These are phyloP conservation scores for Epinotia nisella DNA, from an alignment of 2,888 invertebrate species.

Conservation along the genomic window DNA sequence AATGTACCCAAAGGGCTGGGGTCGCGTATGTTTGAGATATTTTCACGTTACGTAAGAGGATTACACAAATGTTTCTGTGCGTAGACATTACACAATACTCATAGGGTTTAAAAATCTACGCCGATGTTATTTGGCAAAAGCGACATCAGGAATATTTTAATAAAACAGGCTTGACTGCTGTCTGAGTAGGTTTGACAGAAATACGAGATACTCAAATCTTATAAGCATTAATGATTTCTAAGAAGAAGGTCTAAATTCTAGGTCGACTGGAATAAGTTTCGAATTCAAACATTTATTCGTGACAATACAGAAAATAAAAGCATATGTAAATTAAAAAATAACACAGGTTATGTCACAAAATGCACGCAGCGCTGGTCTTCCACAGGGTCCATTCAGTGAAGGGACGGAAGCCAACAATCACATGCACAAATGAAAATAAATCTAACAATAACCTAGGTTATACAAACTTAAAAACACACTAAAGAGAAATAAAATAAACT, in stretches of 20 bases:
- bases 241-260: background rate
- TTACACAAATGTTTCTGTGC: constrained; percentile 5
- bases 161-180: background rate
- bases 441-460: no score
- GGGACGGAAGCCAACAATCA: no score
- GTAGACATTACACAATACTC: background rate
- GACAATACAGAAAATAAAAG: no score
- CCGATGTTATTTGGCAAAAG: background rate
- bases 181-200: background rate
- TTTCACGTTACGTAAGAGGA: constrained; percentile 29
- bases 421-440: no score
- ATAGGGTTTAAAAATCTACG: background rate
- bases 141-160: background rate
- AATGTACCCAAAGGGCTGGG: constrained; percentile 14
- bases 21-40: constrained; percentile 21
- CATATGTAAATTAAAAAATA: no score
- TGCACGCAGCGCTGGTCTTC: no score
- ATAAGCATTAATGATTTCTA: background rate
- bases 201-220: background rate
- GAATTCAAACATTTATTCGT: no score
- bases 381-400: no score
- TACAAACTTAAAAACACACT: no score
- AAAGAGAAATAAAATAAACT: no score
- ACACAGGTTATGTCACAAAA: no score
- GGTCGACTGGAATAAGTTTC: background rate